phyloP scores from a whole-genome alignment of 1,140 invertebrate species.

The Ceratoteleas bidentatus region DNA sequence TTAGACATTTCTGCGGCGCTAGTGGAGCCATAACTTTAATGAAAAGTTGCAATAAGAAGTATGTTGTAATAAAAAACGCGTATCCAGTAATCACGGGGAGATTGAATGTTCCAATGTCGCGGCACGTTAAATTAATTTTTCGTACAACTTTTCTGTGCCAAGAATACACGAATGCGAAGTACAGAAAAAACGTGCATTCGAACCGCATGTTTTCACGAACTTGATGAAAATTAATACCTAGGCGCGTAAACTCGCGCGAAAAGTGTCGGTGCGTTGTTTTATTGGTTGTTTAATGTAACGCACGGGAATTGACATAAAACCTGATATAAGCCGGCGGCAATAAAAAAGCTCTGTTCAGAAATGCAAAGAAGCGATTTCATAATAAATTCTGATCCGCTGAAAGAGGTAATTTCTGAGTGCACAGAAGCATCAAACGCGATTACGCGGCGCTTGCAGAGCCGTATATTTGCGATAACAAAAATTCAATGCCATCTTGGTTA shows the following conservation, averaged over 20 bases:
- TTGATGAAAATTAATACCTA: constrained; percentile 14
- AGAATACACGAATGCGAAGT: too few relatives aligned
- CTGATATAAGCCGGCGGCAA: constrained; percentile 30
- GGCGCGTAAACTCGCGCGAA: background rate
- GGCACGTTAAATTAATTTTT: too few relatives aligned
- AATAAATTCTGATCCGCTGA: constrained; percentile 65
- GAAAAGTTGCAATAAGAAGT: too few relatives aligned
- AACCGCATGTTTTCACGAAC: constrained; percentile 2
- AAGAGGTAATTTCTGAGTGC: constrained; percentile 70
- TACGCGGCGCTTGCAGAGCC: constrained; percentile 58
- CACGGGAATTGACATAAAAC: constrained; percentile 30
- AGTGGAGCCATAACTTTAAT: too few relatives aligned
- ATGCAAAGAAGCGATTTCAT: constrained; percentile 51
- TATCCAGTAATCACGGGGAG: too few relatives aligned
- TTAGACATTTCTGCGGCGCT: too few relatives aligned
- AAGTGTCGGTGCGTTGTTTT: constrained; percentile 2
- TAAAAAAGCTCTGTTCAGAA: constrained; percentile 30
- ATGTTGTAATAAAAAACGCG: too few relatives aligned
- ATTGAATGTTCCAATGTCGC: too few relatives aligned
- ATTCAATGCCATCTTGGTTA: constrained; percentile 64
- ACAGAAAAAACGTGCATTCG: too few relatives aligned
- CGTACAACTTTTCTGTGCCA: too few relatives aligned
- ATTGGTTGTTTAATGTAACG: constrained; percentile 32
- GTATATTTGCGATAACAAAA: constrained; percentile 69
- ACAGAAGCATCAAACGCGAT: constrained; percentile 69